Evolutionary conservation across 2,797 vertebrate genomes (phyloP).

Genomic region (Malurus splendens): DNA sequence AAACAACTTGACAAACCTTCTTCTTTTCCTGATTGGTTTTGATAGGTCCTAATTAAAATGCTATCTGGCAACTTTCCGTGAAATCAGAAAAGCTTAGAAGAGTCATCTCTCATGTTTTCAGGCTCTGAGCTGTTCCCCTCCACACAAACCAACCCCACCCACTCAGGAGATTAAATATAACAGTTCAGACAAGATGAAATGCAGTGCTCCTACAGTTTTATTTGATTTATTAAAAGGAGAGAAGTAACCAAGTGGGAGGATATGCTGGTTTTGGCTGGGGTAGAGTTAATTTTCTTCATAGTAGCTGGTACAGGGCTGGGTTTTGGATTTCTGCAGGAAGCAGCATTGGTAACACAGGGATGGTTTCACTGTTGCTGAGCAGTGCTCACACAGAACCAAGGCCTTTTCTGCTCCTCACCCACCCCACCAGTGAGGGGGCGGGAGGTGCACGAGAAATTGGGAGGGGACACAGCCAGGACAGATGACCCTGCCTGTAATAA

Average conservation of each 20-base stretch:
- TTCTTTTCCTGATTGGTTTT: constrained; percentile 39
- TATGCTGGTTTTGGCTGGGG: background rate
- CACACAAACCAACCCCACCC: constrained; percentile 6
- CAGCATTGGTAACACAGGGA: background rate
- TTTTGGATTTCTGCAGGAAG: background rate
- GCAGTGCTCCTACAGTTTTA: constrained; percentile 31
- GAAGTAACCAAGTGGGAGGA: constrained; percentile 13
- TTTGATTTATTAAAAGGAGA: constrained; percentile 58
- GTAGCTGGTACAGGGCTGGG: background rate
- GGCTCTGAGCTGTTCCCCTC: background rate
- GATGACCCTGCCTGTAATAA: background rate
- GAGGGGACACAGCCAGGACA: background rate
- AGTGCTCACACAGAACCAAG: background rate
- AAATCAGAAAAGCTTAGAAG: constrained; percentile 48
- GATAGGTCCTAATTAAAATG: constrained; percentile 49
- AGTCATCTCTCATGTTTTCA: constrained; percentile 46
- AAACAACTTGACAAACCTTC: constrained; percentile 23
- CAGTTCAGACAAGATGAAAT: constrained; percentile 47
- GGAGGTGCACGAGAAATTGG: background rate
- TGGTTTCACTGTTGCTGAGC: background rate
- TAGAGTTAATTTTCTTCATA: background rate
- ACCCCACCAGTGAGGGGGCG: background rate
- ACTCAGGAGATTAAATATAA: constrained; percentile 23
- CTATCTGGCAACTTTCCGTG: constrained; percentile 5
- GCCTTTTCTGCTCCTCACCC: background rate